phyloP scores from a whole-genome alignment of 2,113 vertebrate genomes.

The Campylomormyrus numenius region DNA sequence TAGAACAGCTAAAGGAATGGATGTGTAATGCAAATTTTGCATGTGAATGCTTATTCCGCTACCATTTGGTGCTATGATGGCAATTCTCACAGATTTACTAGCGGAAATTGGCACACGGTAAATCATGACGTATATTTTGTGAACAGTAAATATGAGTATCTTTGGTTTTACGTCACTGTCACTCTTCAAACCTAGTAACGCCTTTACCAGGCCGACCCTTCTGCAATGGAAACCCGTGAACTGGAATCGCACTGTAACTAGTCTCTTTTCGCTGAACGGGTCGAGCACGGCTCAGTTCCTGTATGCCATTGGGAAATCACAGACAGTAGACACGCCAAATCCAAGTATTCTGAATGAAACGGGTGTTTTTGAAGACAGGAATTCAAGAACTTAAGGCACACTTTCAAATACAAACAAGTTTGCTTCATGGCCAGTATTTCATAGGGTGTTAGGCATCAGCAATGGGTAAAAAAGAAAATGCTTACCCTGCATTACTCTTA shows the following conservation, averaged over 20 bases:
- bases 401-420: background rate
- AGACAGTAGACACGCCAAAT: background rate
- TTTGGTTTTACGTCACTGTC: background rate
- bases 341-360: background rate
- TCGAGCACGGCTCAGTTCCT: background rate
- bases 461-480: slow-evolving; percentile 22
- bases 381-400: background rate
- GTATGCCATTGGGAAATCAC: background rate
- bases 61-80: background rate
- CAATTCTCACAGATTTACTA: background rate
- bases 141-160: background rate
- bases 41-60: background rate
- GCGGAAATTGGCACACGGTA: background rate
- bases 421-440: background rate
- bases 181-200: background rate
- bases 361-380: background rate
- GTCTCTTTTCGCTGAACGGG: background rate
- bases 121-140: background rate
- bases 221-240: background rate
- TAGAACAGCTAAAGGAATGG: background rate
- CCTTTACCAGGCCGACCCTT: background rate
- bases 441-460: background rate
- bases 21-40: background rate
- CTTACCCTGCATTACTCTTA: slow-evolving; percentile 96
- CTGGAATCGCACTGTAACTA: background rate